phyloP scores from a whole-genome alignment of 2,113 vertebrate species.

The Haplotaxodon microlepis region DNA sequence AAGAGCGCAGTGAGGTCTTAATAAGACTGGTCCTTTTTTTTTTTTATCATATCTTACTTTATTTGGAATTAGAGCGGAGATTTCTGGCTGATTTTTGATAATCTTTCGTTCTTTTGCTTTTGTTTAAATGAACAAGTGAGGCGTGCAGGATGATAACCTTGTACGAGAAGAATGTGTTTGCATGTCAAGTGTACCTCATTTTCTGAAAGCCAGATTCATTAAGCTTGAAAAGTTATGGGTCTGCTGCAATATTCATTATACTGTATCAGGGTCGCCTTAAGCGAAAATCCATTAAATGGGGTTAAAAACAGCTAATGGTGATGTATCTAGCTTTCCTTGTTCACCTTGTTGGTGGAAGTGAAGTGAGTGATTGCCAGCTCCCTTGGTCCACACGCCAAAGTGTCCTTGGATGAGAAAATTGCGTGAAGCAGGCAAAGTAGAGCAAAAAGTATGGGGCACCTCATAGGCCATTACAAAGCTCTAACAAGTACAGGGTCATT shows the following conservation, averaged over 20 bases:
- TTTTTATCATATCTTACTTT: conserved; percentile 7
- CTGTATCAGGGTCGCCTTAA: not conserved
- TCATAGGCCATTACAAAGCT: not conserved
- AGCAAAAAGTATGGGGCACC: not conserved
- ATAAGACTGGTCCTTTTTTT: conserved; percentile 26
- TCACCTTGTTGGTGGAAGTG: not conserved
- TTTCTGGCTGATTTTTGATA: conserved; percentile 21
- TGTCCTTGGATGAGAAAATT: not conserved
- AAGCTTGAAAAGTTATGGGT: not conserved
- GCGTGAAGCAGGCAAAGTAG: not conserved
- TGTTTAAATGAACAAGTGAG: conserved; percentile 41
- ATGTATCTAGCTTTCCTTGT: not conserved
- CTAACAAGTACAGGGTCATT: not conserved
- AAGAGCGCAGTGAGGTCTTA: conserved; percentile 41
- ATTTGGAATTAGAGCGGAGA: conserved; percentile 33
- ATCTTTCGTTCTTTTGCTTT: not conserved
- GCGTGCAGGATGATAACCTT: conserved; percentile 36
- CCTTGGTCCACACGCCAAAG: not conserved
- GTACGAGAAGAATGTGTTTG: conserved; percentile 24
- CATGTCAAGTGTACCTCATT: conserved; percentile 3
- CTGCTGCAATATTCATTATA: not conserved
- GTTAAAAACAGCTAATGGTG: not conserved
- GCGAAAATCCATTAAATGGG: not conserved
- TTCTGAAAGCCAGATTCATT: conserved; percentile 19
- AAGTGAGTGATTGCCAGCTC: not conserved